Conservation (phyloP, 2,113 vertebrate genomes). For the Cyanistes caeruleus region DNA sequence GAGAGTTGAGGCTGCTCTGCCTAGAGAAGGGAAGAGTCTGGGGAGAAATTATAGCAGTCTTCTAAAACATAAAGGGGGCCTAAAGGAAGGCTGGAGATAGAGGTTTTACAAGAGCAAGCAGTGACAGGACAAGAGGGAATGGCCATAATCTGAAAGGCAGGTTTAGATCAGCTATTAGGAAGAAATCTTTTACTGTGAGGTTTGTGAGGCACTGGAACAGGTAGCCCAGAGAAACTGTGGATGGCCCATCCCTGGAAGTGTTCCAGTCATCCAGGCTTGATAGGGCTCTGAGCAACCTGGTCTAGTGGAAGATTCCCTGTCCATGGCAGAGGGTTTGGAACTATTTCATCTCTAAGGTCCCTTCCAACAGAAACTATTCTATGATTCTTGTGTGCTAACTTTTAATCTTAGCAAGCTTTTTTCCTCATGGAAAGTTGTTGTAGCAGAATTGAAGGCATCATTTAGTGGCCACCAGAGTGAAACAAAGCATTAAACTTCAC, state of each 20-base stretch:
- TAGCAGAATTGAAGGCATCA: not conserved
- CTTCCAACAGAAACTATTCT: not conserved
- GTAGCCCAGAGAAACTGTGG: not conserved
- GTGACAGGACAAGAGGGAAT: not conserved
- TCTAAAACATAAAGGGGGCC: not conserved
- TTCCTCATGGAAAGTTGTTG: not conserved
- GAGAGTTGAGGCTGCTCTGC: not conserved
- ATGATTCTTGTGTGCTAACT: not conserved
- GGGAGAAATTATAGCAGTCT: not conserved
- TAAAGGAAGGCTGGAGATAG: not conserved
- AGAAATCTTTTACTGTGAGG: not conserved
- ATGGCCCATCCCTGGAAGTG: not conserved
- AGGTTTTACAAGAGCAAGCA: not conserved
- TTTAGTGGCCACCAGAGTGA: not conserved
- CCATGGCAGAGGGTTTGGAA: rapidly evolving
- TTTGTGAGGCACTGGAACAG: not conserved
- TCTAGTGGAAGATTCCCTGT: not conserved
- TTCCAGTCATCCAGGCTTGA: too few species aligned
- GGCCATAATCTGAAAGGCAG: not conserved
- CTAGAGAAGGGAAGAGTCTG: not conserved
- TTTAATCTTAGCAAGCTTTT: not conserved
- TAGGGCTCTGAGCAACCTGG: not conserved
- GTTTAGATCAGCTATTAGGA: not conserved
- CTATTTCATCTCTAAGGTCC: not conserved
- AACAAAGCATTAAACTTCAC: not conserved